These are phyloP conservation scores for Dasyornis broadbenti DNA, from an alignment of 2,113 vertebrate species.

Conservation along the genomic window DNA sequence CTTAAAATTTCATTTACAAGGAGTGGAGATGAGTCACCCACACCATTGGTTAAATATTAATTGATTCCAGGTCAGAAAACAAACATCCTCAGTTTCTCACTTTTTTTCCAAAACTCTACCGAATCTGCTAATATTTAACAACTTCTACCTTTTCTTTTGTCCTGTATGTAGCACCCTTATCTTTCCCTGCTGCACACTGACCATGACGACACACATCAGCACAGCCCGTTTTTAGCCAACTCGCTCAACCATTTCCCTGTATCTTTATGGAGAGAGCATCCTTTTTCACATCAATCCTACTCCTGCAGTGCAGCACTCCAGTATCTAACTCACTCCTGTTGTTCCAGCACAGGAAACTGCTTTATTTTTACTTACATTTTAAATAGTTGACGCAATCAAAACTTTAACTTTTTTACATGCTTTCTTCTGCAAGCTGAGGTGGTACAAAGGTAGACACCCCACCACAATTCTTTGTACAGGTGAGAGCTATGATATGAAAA, in stretches of 20 bases:
- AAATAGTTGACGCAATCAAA: not conserved
- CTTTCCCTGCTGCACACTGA: not conserved
- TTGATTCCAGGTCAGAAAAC: not conserved
- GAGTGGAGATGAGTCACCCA: not conserved
- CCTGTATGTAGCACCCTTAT: not conserved
- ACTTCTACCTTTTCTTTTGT: not conserved
- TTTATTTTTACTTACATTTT: not conserved
- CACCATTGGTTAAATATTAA: not conserved
- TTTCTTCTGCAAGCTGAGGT: not conserved
- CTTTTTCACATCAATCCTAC: not conserved
- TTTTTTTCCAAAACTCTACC: not conserved
- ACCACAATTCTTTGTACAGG: not conserved
- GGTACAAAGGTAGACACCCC: not conserved
- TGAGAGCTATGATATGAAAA: not conserved
- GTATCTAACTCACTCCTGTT: not conserved
- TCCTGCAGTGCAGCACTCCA: too few relatives aligned
- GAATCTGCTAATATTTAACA: slow-evolving; percentile 13
- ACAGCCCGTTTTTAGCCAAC: not conserved
- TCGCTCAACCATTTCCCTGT: not conserved
- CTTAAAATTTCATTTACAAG: not conserved
- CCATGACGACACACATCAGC: not conserved
- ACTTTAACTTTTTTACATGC: not conserved
- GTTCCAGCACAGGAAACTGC: not conserved
- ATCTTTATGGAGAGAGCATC: not conserved
- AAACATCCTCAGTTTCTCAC: not conserved